Evolutionary conservation across 2,888 invertebrate species (phyloP), one percentile per base, ranked within the genome.

Genomic region (Sinhomidia bicolor): DNA sequence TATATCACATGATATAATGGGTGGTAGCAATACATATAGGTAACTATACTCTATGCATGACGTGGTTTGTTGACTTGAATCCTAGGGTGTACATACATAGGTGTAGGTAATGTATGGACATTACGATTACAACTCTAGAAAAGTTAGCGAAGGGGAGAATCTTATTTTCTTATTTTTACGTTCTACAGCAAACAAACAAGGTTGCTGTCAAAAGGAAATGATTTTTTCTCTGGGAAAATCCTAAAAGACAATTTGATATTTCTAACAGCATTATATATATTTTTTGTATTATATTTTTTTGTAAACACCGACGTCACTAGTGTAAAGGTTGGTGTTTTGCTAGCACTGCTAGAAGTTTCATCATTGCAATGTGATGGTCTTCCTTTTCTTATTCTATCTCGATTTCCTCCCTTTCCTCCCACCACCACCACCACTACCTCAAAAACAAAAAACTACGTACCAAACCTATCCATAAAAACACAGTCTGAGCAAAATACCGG

Each of bases 141-240:
- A n/a, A n/a, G n/a, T n/a, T n/a, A n/a, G n/a, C n/a, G n/a, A n/a
- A n/a, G n/a, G n/a, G n/a, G n/a, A n/a, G n/a, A n/a, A n/a, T n/a
- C n/a, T n/a, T n/a, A n/a, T n/a, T n/a, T n/a, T n/a, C n/a, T n/a
- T n/a, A n/a, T 54, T 36, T 54, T 78, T 78, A 57, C 32, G 20
- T 78, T 78, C 9, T 44, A n/a, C n/a, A n/a, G n/a, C n/a, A n/a
- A 62, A 26, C 41, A 68, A 82, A 54, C 68, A 82, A 82, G 82
- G 82, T 82, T 14, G 68, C 54, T 68, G 82, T 71, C 51, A 68
- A 68, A 74, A 57, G 74, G 83, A 71, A 83, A 83, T 83, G 54
- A 68, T 51, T 41, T 83, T 74, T 29, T 80, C 60, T 4, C 44
- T n/a, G n/a, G 36, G 80, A 81, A 54, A 80, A 5, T 51, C 36